Base-by-base conservation (phyloP, 1,140 invertebrate genomes). In the Bilobella aurantiaca region DNA sequence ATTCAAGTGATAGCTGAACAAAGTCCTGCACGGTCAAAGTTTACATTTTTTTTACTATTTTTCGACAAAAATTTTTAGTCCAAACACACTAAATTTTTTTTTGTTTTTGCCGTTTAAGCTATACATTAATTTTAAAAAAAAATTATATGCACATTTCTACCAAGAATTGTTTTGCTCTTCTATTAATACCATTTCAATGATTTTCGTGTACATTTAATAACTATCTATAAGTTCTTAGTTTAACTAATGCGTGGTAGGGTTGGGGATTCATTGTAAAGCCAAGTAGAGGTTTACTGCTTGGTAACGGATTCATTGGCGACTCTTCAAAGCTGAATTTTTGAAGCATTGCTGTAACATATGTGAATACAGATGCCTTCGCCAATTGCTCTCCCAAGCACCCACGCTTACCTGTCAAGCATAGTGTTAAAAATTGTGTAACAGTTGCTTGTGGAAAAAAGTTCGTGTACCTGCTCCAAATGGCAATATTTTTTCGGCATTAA, bases 401-500 rank as follows among this genome's bases (percentile, higher is more conserved):
- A 23, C 61, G 34, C 30, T 63, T 63, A 30, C 59, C 59, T 37
- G 28, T 8, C n/a, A n/a, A n/a, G n/a, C n/a, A n/a, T n/a, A n/a
- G n/a, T 28, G 5, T 28, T 32, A 25, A 59, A 21, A 3, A 12
- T 28, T 28, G 31, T 30, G 12, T 25, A 3, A 16, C 5, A 8
- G 23, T 21, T 16, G 23, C 18, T 18, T 29, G 16, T 59, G 12
- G 8, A 12, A 28, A 29, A 5, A 29, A 21, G 12, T 28, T 5
- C 12, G 3, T 14, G 3, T 59, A 37, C 59, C 59, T 37, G 59
- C 14, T 62, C 61, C 61, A 49, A 63, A 63, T 49, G 61, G 61
- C 27, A 63, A 49, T 14, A 63, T 49, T 32, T 49, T 47, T 30
- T 63, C 18, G 12, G 59, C 59, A 62, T 62, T 62, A 16, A 62